Evolutionary conservation across 2,888 invertebrate species (phyloP).

Genomic region (Patella depressa): DNA sequence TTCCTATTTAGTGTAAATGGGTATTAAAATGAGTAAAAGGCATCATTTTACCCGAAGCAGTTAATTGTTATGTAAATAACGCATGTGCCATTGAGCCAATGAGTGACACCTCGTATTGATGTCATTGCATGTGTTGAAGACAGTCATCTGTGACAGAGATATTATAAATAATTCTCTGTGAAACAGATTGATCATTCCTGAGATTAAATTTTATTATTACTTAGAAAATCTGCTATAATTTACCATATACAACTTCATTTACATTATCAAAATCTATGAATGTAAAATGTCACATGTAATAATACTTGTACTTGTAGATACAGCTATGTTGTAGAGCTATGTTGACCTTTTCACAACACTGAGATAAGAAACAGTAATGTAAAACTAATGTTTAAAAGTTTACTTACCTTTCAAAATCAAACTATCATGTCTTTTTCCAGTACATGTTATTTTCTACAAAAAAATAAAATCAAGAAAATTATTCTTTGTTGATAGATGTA

Average conservation of each 20-base stretch:
- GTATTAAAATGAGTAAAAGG: no score
- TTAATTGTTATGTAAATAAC: no score
- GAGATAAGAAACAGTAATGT: background rate
- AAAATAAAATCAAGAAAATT: constrained; percentile 15
- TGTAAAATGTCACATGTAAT: background rate
- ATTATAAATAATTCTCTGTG: no score
- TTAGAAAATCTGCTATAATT: background rate
- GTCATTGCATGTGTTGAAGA: no score
- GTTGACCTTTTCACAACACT: constrained; percentile 3
- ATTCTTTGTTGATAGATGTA: no score
- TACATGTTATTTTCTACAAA: constrained; percentile 63
- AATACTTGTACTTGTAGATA: background rate
- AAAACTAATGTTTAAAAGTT: background rate
- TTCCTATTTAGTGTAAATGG: no score
- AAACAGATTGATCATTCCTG: no score
- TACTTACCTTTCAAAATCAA: constrained; percentile 65
- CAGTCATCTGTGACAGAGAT: no score
- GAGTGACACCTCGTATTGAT: no score
- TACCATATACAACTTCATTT: background rate
- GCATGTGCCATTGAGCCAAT: no score
- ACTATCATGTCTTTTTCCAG: constrained; percentile 67
- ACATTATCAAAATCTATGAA: background rate
- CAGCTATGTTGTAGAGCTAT: background rate
- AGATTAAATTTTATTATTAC: no score
- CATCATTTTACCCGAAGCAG: no score